phyloP scores from a whole-genome alignment of 2,113 vertebrate species.

The Peromyscus leucopus region DNA sequence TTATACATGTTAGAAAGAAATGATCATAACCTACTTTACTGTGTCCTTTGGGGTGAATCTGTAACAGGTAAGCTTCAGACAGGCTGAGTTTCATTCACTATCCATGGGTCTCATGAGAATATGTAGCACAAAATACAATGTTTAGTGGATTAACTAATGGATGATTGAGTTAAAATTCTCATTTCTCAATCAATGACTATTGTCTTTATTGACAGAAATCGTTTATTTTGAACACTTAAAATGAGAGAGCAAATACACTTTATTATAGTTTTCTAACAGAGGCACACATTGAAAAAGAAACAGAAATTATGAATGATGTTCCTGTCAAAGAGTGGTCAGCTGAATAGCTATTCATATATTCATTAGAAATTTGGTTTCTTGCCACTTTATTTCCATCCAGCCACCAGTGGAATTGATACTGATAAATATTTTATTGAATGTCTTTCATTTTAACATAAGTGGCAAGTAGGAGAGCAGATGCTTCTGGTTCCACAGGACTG shows the following conservation, averaged over 20 bases:
- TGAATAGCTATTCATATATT: conserved; percentile 70
- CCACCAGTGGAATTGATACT: conserved; percentile 60
- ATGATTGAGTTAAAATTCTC: conserved; percentile 15
- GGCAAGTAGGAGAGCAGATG: conserved; percentile 75
- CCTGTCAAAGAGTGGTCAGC: conserved; percentile 50
- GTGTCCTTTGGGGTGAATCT: background rate
- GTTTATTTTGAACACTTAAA: conserved; percentile 52
- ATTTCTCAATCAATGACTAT: background rate
- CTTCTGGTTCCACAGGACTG: conserved; percentile 48
- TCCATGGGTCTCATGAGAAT: background rate
- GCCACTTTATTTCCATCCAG: conserved; percentile 71
- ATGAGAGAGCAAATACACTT: background rate
- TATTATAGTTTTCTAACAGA: conserved; percentile 46
- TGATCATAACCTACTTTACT: background rate
- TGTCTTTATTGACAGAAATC: conserved; percentile 16
- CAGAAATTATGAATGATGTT: conserved; percentile 67
- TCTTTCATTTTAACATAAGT: conserved; percentile 78
- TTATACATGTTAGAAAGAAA: conserved; percentile 19
- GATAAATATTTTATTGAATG: conserved; percentile 80
- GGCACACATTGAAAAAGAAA: conserved; percentile 9
- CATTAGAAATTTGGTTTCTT: conserved; percentile 79
- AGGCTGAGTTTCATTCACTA: background rate
- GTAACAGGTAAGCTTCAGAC: background rate
- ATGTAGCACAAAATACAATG: background rate
- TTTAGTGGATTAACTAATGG: conserved; percentile 1